phyloP scores from a whole-genome alignment of 2,888 invertebrate species.

The Synanthedon tipuliformis region DNA sequence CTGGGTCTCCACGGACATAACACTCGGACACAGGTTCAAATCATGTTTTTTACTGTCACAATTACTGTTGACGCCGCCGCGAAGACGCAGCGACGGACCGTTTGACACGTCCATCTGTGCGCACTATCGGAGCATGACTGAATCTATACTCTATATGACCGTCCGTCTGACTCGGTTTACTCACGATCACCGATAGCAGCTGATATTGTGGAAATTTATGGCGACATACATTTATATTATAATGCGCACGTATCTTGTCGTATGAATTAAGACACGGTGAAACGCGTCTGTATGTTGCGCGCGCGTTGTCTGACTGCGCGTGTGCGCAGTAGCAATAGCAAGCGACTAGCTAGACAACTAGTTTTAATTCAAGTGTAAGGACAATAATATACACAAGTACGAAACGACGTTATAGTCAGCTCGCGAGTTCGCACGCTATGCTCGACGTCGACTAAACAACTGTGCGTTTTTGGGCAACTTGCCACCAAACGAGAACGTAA shows the following conservation, averaged over 20 bases:
- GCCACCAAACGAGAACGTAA: slow-evolving; percentile 14
- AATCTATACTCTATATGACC: slow-evolving; percentile 5
- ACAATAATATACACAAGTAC: background rate
- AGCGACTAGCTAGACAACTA: background rate
- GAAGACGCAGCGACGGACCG: slow-evolving; percentile 60
- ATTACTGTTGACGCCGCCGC: slow-evolving; percentile 45
- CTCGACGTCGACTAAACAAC: slow-evolving; percentile 11
- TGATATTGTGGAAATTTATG: slow-evolving; percentile 25
- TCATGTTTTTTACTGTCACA: slow-evolving; percentile 62
- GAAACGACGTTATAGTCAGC: background rate
- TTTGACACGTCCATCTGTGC: slow-evolving; percentile 50
- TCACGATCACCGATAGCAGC: slow-evolving; percentile 22
- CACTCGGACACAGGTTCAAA: slow-evolving; percentile 74
- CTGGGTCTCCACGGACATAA: slow-evolving; percentile 77
- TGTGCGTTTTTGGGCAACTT: slow-evolving; percentile 20
- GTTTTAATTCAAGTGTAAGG: slow-evolving; percentile 1
- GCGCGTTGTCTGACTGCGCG: slow-evolving; percentile 3
- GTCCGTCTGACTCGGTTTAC: background rate
- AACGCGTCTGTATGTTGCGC: slow-evolving; percentile 3
- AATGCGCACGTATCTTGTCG: too few relatives aligned
- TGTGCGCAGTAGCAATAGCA: slow-evolving; percentile 1
- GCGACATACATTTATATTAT: too few relatives aligned
- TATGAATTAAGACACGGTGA: slow-evolving; percentile 7
- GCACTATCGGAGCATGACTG: slow-evolving; percentile 56
- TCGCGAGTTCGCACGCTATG: slow-evolving; percentile 5